phyloP scores from a whole-genome alignment of 2,797 vertebrate species.

The Rachycentron canadum region DNA sequence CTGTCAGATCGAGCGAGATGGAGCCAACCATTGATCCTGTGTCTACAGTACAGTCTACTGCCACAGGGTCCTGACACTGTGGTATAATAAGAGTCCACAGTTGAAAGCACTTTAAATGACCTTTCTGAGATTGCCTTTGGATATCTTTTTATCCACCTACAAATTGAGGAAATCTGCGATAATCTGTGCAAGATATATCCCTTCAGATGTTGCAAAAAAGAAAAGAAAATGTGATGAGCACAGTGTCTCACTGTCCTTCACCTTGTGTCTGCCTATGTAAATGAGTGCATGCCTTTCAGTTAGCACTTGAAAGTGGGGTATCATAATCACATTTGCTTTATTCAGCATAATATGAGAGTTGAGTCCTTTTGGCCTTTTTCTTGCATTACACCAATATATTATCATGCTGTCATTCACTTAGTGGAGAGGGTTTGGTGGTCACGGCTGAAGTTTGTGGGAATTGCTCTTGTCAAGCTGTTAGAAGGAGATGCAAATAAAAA shows the following conservation, averaged over 20 bases:
- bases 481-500: slow-evolving; percentile 4
- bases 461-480: slow-evolving; percentile 27
- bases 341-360: slow-evolving; percentile 27
- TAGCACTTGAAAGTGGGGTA: slow-evolving; percentile 12
- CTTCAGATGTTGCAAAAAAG: slow-evolving; percentile 10
- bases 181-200: slow-evolving; percentile 23
- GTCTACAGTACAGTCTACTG: slow-evolving; percentile 30
- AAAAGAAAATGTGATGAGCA: background rate
- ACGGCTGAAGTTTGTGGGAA: background rate
- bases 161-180: slow-evolving; percentile 41
- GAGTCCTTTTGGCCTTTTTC: slow-evolving; percentile 30
- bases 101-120: slow-evolving; percentile 46
- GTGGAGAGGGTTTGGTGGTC: slow-evolving; percentile 5
- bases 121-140: slow-evolving; percentile 43
- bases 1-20: slow-evolving; percentile 44
- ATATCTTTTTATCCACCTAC: slow-evolving; percentile 15
- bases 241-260: background rate
- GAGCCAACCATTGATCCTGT: slow-evolving; percentile 55
- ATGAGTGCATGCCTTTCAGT: slow-evolving; percentile 9
- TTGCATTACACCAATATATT: slow-evolving; percentile 31
- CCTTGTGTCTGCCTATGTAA: background rate
- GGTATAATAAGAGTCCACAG: slow-evolving; percentile 47
- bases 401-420: slow-evolving; percentile 5
- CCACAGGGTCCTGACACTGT: slow-evolving; percentile 46
- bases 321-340: slow-evolving; percentile 30